Percentiles rank a stretch among this genome's conserved stretches.
Conservation (phyloP, 2,113 vertebrate species). For the Regulus satrapa region DNA sequence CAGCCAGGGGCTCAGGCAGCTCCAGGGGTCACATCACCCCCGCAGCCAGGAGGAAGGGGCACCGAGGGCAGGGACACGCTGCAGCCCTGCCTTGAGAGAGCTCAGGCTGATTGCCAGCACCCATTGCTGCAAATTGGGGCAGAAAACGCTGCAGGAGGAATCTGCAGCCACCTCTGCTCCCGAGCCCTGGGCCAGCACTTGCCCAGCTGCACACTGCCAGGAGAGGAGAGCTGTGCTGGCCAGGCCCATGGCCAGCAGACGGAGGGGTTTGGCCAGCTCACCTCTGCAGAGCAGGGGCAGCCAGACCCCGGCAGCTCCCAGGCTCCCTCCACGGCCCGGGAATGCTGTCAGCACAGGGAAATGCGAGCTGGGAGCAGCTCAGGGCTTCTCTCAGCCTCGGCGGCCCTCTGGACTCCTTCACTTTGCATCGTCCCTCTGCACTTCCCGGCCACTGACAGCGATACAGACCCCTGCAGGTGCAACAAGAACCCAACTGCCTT, state of each 20-base stretch:
- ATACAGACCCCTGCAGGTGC: background rate
- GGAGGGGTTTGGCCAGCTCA: background rate
- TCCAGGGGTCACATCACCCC: background rate
- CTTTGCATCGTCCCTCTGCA: background rate
- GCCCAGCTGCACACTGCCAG: background rate
- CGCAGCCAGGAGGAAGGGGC: background rate
- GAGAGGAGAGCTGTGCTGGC: background rate
- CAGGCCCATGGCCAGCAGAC: background rate
- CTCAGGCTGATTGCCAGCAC: background rate
- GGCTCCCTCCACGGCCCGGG: too few relatives aligned
- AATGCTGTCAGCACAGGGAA: too few relatives aligned
- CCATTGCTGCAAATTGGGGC: background rate
- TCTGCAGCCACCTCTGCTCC: background rate
- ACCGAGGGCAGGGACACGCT: fast-evolving
- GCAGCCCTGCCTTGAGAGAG: background rate
- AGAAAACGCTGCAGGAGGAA: background rate
- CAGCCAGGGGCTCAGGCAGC: background rate
- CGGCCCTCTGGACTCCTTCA: background rate
- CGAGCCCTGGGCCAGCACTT: background rate
- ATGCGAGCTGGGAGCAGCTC: background rate
- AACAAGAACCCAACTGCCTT: background rate
- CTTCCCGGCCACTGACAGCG: background rate
- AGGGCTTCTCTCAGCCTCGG: fast-evolving
- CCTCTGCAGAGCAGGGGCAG: background rate
- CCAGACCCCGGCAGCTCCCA: background rate